Evolutionary conservation across 2,113 vertebrate genomes (phyloP), one percentile per base, ranked within the genome.

Genomic region (Rhadina sibilatrix): DNA sequence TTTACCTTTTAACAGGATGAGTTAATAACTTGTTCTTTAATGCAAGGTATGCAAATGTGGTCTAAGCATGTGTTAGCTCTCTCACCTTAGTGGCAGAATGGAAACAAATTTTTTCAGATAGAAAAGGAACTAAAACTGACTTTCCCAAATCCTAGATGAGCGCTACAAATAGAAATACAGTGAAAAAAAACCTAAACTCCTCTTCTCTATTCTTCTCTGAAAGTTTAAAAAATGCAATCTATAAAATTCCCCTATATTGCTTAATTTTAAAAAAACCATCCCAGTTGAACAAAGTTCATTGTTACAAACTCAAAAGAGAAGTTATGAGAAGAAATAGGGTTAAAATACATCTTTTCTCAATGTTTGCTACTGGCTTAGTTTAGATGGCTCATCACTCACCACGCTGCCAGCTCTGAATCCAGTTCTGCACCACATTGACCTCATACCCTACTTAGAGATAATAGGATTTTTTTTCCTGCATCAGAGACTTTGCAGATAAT

Each of bases 181-280:
- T 21, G 13, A 75, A 71, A 31, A 31, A 57, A 30, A 3, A 24
- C 46, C 2, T 16, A 24, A 44, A 50, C 6, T 46, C 13, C 4
- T 23, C 38, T 65, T 11, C 23, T 74, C 10, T 47, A 30, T 47
- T 49, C 9, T 53, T 40, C 12, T 20, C 17, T 42, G 7, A 66
- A 83, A 42, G 3, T 71, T 61, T 30, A 3, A 64, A 74, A 85
- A 50, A 5, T 21, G 3, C 3, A 35, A 25, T 57, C 33, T 68
- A 10, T 24, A 54, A 76, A 84, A 84, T 46, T 2, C 2, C 1
- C 4, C 4, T 37, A 15, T 33, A 56, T 1, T 31, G 3, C 4
- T 42, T 60, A 52, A 15, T 70, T 71, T 93, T 85, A 72, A 35
- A 70, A 70, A 84, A 85, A 18, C 5, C 2, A 2, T 27, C 10